Percentiles rank a stretch among this genome's conserved stretches.
These are phyloP conservation scores for Patella vulgata DNA, from an alignment of 1,140 invertebrate species.

Conservation along the genomic window DNA sequence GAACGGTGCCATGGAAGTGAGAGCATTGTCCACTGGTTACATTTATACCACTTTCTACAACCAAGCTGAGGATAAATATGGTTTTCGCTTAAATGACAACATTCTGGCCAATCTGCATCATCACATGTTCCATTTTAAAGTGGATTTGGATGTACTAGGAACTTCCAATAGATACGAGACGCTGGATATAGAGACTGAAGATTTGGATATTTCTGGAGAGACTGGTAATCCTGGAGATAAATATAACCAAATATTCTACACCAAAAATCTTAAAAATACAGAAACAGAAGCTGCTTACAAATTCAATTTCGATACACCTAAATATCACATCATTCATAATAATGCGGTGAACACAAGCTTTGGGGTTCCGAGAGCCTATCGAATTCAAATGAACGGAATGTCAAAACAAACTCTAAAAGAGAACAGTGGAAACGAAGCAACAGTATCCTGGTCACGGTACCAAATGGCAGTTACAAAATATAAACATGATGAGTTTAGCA, in stretches of 20 bases:
- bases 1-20: conserved; percentile 50
- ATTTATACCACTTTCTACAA: conserved; percentile 36
- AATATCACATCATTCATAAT: conserved; percentile 45
- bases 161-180: conserved; percentile 43
- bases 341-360: conserved; percentile 25
- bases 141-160: conserved; percentile 44
- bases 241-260: conserved; percentile 35
- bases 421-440: conserved; percentile 32
- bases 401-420: conserved; percentile 45
- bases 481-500: conserved; percentile 45
- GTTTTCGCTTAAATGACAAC: conserved; percentile 29
- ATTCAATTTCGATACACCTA: conserved; percentile 37
- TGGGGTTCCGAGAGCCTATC: conserved; percentile 32
- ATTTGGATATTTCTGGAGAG: conserved; percentile 12
- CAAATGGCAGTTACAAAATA: conserved; percentile 43
- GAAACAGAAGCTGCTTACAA: conserved; percentile 37
- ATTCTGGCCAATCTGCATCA: conserved; percentile 45
- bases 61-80: conserved; percentile 31
- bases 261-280: conserved; percentile 8
- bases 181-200: conserved; percentile 34
- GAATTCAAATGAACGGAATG: conserved; percentile 44
- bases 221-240: conserved; percentile 6
- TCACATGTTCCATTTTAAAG: conserved; percentile 54
- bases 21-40: conserved; percentile 45
- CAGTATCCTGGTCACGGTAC: conserved; percentile 36